Base-by-base conservation (phyloP, 1,140 invertebrate species). In the Physella acuta region DNA sequence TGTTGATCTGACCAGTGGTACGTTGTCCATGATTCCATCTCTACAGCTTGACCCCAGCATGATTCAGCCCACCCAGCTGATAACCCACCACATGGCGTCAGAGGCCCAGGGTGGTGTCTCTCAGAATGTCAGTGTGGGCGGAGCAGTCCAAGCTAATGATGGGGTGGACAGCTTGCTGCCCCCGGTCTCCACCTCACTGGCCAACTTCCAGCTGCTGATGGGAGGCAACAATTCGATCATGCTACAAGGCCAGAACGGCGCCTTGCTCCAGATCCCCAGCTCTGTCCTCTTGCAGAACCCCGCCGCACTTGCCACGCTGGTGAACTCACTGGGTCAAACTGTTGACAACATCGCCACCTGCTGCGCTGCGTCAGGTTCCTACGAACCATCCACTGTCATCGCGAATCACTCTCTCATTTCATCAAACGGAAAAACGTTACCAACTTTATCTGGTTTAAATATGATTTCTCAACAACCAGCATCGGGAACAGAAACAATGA, bases 221-320 rank as follows among this genome's bases (percentile, higher is more conserved):
- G 1, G 49, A 24, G 44, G 49, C 8, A 52, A 26, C 64, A 66
- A 51, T 26, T 37, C 52, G 28, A 37, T 66, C 64, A 28, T 56
- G 64, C 28, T 66, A n/a, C 64, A 66, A n/a, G 36, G 39, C 20
- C n/a, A 30, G 31, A 34, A 66, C 26, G 44, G 44, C 17, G 30
- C n/a, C n/a, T 14, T 66, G n/a, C 28, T 66, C 11, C 64, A 66
- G 53, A 39, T 66, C 17, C 64, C 64, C 1, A 39, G 30, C 31
- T 56, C 51, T 2, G 51, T 56, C 4, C 28, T 66, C 20, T 16
- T 66, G 52, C 51, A 37, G 24, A 31, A 55, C 36, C 14, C 30
- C 8, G 44, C 44, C 8, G 51, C 44, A 3, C 33, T 28, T 52
- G 26, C 61, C 2, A 33, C 26, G 20, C 1, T 64, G 49, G 62